These are phyloP conservation scores for Drosophila parvula DNA, from an alignment of 1,140 invertebrate species.

Conservation along the genomic window DNA sequence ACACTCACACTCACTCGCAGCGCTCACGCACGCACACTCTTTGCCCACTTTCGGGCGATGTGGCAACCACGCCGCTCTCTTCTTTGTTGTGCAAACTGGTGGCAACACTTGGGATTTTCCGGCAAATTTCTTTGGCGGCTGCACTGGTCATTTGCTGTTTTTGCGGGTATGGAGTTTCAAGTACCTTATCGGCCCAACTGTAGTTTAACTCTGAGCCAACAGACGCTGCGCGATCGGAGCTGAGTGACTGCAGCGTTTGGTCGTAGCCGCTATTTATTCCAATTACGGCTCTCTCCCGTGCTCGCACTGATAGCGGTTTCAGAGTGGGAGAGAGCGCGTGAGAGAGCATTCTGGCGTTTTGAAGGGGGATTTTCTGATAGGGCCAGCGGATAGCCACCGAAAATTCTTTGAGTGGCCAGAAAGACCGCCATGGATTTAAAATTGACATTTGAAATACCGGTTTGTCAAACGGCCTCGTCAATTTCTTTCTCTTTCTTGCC, in stretches of 20 bases:
- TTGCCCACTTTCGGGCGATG: background rate
- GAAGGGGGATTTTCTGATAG: slow-evolving; percentile 69
- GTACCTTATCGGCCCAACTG: slow-evolving; percentile 37
- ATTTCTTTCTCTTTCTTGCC: slow-evolving; percentile 2
- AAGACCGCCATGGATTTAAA: slow-evolving; percentile 22
- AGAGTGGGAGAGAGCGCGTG: slow-evolving; percentile 7
- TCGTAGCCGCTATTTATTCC: slow-evolving; percentile 58
- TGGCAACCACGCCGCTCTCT: slow-evolving; percentile 23
- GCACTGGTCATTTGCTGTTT: background rate
- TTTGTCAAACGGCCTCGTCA: slow-evolving; percentile 9
- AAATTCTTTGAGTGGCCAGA: slow-evolving; percentile 17
- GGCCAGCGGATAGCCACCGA: slow-evolving; percentile 6
- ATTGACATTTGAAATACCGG: slow-evolving; percentile 27
- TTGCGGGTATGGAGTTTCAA: background rate
- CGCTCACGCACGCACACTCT: slow-evolving; percentile 16
- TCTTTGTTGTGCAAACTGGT: slow-evolving; percentile 4
- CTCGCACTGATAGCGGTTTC: slow-evolving; percentile 37
- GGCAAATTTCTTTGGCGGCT: slow-evolving; percentile 1
- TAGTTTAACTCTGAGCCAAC: slow-evolving; percentile 28
- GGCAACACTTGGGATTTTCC: slow-evolving; percentile 8
- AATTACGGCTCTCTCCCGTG: slow-evolving; percentile 24
- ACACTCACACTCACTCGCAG: slow-evolving; percentile 13
- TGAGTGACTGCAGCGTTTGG: slow-evolving; percentile 49
- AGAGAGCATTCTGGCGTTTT: slow-evolving; percentile 3
- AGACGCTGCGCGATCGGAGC: slow-evolving; percentile 12